phyloP scores from a whole-genome alignment of 2,888 invertebrate genomes.

The Agonum fuliginosum region DNA sequence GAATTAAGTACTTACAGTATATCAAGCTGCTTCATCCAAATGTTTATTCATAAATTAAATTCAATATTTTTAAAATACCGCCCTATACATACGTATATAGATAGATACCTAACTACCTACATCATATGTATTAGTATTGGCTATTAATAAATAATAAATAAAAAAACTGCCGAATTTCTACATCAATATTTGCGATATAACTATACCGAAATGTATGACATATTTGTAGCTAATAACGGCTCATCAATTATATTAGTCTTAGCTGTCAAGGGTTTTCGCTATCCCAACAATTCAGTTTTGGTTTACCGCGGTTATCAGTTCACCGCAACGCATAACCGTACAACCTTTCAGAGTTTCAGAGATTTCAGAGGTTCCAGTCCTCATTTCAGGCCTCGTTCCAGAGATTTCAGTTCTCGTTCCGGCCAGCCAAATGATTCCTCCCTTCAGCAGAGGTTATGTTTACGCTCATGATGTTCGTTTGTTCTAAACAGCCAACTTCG shows the following conservation, averaged over 20 bases:
- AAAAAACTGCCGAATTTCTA: not conserved
- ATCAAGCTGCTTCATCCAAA: no score
- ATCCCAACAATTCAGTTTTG: slow-evolving; percentile 26
- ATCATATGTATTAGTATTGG: no score
- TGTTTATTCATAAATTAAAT: no score
- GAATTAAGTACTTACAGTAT: no score
- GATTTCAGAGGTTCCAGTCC: no score
- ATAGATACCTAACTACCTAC: no score
- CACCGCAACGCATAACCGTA: not conserved
- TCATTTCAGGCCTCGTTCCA: no score
- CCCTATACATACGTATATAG: no score
- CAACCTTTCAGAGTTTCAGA: not conserved
- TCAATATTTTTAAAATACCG: no score
- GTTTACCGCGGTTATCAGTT: slow-evolving; percentile 19
- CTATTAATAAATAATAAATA: no score
- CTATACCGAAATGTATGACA: not conserved
- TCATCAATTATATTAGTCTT: slow-evolving; percentile 37
- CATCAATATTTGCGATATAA: not conserved
- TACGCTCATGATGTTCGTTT: slow-evolving; percentile 31
- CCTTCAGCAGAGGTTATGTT: slow-evolving; percentile 7
- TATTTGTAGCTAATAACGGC: slow-evolving; percentile 37
- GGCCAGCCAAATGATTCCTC: slow-evolving; percentile 13
- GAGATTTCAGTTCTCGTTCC: no score
- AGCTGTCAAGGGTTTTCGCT: slow-evolving; percentile 27
- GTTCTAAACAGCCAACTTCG: slow-evolving; percentile 22